phyloP scores from a whole-genome alignment of 1,140 invertebrate genomes.

The Tyrophagus putrescentiae region DNA sequence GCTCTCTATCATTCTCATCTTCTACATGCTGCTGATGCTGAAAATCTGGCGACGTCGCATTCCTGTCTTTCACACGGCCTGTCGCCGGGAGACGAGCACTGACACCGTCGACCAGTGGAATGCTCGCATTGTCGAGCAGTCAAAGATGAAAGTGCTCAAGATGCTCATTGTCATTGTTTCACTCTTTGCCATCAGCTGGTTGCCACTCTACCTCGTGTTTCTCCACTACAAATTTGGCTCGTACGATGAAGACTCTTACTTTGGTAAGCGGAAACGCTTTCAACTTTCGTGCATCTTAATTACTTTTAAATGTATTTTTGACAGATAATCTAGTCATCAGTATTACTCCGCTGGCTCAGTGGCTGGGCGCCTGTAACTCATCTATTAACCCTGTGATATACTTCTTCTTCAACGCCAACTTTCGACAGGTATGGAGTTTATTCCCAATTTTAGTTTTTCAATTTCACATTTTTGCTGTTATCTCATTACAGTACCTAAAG shows the following conservation, averaged over 20 bases:
- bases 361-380: constrained; percentile 38
- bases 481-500: no score
- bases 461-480: no score
- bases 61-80: constrained; percentile 34
- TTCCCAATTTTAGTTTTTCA: no score
- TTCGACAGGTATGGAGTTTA: constrained; percentile 39
- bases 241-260: constrained; percentile 22
- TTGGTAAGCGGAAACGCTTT: no score
- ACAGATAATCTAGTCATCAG: constrained; percentile 16
- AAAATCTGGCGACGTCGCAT: constrained; percentile 72
- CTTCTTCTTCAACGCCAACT: constrained; percentile 40
- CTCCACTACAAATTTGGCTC: constrained; percentile 61
- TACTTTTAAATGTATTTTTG: background rate
- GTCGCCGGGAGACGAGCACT: constrained; percentile 22
- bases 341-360: constrained; percentile 38
- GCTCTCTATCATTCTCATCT: constrained; percentile 74
- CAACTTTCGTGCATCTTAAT: background rate
- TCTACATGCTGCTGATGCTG: constrained; percentile 81
- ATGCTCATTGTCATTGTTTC: constrained; percentile 91
- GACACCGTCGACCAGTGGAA: constrained; percentile 9
- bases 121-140: constrained; percentile 19
- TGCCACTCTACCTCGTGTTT: constrained; percentile 80
- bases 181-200: constrained; percentile 83
- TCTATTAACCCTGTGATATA: constrained; percentile 41
- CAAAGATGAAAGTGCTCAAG: constrained; percentile 70